Percentiles rank a stretch among this genome's conserved stretches.
Conservation (phyloP, 2,113 vertebrate species). For the Chrysochloris asiatica region DNA sequence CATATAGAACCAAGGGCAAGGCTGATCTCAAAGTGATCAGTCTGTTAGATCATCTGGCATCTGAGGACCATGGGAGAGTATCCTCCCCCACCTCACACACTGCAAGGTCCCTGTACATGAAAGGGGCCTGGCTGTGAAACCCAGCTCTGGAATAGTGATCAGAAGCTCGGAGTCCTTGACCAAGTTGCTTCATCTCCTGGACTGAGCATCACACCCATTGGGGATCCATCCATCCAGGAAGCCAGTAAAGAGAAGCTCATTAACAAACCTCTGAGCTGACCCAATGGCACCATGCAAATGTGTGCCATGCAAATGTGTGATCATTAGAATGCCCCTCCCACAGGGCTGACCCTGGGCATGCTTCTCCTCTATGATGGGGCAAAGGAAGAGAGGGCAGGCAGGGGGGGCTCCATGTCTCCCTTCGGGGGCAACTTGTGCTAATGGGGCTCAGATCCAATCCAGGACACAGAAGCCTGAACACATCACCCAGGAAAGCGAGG, state of each 20-base stretch:
- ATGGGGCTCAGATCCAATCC: not conserved
- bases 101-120: not conserved
- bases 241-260: not conserved
- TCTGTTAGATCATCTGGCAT: not conserved
- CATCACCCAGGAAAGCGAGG: too few relatives aligned
- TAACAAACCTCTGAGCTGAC: not conserved
- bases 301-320: not conserved
- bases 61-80: not conserved
- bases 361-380: not conserved
- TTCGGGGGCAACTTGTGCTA: not conserved
- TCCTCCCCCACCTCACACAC: not conserved
- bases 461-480: not conserved
- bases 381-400: not conserved
- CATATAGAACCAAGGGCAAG: not conserved
- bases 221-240: not conserved
- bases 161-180: conserved; percentile 7
- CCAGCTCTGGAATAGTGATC: not conserved
- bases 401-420: too few relatives aligned
- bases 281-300: not conserved
- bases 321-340: not conserved
- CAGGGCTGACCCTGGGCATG: not conserved
- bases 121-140: not conserved
- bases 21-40: too few relatives aligned
- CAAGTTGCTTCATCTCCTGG: too few relatives aligned
- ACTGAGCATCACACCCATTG: not conserved